Conservation (phyloP, 2,888 invertebrate species). For the Cantharis flavilabris region DNA sequence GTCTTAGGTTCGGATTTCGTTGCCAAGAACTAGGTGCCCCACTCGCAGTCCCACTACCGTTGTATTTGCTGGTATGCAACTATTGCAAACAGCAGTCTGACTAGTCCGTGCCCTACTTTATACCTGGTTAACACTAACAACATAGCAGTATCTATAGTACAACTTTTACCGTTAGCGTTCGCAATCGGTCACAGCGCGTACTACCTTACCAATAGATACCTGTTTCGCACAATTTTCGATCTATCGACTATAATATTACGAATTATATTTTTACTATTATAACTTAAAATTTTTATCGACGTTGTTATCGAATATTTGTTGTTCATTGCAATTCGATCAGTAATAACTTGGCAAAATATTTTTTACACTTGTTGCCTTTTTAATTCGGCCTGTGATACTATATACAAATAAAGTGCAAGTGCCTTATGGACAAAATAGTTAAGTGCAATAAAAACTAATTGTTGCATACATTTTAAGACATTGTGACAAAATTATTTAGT, state of each 20-base stretch:
- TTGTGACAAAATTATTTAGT: neutral
- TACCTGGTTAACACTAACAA: conserved; percentile 50
- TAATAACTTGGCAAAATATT: neutral
- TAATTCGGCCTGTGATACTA: neutral
- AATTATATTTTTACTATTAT: neutral
- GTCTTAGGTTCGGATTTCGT: conserved; percentile 18
- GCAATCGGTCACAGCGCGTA: conserved; percentile 43
- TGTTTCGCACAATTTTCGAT: neutral
- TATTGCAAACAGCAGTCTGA: conserved; percentile 44
- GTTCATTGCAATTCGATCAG: neutral
- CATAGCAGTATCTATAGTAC: conserved; percentile 56
- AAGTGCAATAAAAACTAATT: neutral
- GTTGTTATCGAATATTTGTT: neutral
- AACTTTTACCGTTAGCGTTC: conserved; percentile 55
- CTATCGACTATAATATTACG: neutral
- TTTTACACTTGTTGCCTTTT: neutral
- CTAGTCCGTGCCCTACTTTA: conserved; percentile 57
- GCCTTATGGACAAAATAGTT: neutral
- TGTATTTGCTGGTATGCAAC: conserved; percentile 40
- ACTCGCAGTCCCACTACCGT: conserved; percentile 30
- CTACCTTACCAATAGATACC: conserved; percentile 33
- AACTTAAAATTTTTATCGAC: neutral
- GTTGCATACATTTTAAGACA: neutral
- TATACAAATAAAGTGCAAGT: neutral
- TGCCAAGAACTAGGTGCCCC: conserved; percentile 26